phyloP scores from a whole-genome alignment of 30 jellyfish, hydroid and myxozoan species.

The Aurelia sp. region DNA sequence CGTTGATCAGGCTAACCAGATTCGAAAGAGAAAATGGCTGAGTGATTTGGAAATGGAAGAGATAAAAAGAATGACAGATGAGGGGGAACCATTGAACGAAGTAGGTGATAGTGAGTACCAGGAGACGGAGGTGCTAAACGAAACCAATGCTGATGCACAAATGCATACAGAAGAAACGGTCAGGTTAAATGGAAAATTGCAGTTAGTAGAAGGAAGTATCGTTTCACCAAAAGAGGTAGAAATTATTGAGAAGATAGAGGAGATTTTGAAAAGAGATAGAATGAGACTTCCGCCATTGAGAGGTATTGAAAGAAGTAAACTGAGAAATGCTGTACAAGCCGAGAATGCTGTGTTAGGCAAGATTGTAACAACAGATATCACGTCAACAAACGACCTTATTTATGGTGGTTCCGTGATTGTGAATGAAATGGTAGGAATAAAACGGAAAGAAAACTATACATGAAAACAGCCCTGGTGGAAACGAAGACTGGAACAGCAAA shows the following conservation, averaged over 20 bases:
- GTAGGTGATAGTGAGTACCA: conserved; percentile 9
- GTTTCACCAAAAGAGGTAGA: conserved; percentile 8
- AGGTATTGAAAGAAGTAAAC: background rate
- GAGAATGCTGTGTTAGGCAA: background rate
- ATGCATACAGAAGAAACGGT: background rate
- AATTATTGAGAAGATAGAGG: conserved; percentile 9
- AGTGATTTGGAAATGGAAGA: background rate
- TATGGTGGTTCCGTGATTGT: no score
- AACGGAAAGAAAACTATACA: no score
- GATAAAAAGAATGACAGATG: no score
- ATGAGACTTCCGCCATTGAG: conserved; percentile 7
- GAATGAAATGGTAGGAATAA: no score
- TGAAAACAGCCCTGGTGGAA: no score
- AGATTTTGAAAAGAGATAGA: conserved; percentile 1
- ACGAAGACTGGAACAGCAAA: no score
- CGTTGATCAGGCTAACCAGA: conserved; percentile 7
- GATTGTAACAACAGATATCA: no score
- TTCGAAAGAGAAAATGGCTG: conserved; percentile 2
- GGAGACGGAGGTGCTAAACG: conserved; percentile 17
- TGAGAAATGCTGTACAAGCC: background rate
- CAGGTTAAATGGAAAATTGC: background rate
- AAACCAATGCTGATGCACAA: conserved; percentile 7
- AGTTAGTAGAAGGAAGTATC: conserved; percentile 2
- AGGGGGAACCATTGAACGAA: background rate
- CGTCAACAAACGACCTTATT: no score